Evolutionary conservation across 1,140 invertebrate species (phyloP), one percentile per base, ranked within the genome.

Genomic region (Antheraea mylitta): DNA sequence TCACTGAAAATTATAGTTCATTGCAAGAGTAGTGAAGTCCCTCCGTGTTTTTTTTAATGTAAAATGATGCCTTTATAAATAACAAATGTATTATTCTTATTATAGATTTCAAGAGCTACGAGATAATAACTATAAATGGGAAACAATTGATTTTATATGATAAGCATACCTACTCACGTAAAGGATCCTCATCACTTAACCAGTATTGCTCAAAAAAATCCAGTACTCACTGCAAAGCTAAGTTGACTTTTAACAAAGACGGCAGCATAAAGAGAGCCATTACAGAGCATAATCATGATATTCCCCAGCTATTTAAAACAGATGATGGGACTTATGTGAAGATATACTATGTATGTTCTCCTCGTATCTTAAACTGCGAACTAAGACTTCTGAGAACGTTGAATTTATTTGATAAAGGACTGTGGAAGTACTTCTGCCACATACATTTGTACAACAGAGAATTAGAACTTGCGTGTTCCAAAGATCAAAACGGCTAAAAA

Each of bases 211-310:
- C 59, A 0, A 61, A 36, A 13, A 61, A 61, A 13, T 22, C 18
- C 4, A 61, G 18, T 22, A 22, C 16, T 6, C 59, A 61, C 18
- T 61, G 59, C 18, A 61, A 61, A 30, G 72, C 75, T 8, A 68
- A 64, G 18, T 11, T 77, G 11, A 65, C 42, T 5, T 22, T 77
- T 0, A 58, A 72, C 42, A 16, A 60, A 7, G 10, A 64, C 5
- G 71, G 73, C 3, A 58, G 67, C 13, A 65, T 78, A 16, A 18
- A 63, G 6, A n/a, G 37, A 1, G 64, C 63, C 0, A n/a, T 66
- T 18, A 60, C 64, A 8, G 58, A 70, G 3, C 76, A 78, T 37
- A 73, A 61, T 63, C 74, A 76, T 68, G 22, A 59, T 13, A 68
- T 68, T 8, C 74, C 74, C 0, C 0, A 18, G 10, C 38, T 71